Conservation (phyloP, 1,140 invertebrate genomes). For the Doryteuthis pealeii region DNA sequence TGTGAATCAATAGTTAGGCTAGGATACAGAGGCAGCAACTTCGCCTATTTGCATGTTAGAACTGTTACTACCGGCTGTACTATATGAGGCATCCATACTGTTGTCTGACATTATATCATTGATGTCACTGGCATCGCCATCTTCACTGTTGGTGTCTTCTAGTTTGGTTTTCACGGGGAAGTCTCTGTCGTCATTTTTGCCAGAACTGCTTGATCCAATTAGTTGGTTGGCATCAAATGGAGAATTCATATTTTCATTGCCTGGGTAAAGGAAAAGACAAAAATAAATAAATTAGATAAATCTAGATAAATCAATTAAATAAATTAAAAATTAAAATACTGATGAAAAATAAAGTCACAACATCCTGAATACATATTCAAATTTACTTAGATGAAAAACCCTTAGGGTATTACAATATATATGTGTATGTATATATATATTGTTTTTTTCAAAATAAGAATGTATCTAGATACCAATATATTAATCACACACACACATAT, state of each 20-base stretch:
- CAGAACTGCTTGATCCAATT: not conserved
- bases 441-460: too few relatives aligned
- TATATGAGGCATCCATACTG: not conserved
- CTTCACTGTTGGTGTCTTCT: not conserved
- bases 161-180: not conserved
- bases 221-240: not conserved
- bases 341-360: too few relatives aligned
- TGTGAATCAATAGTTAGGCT: not conserved
- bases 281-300: slow-evolving; percentile 3
- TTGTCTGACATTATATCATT: not conserved
- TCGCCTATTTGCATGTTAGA: not conserved
- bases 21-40: slow-evolving; percentile 1
- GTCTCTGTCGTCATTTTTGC: not conserved
- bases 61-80: not conserved
- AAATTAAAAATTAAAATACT: not conserved
- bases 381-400: too few relatives aligned
- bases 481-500: too few relatives aligned
- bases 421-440: too few relatives aligned
- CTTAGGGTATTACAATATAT: too few relatives aligned
- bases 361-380: too few relatives aligned
- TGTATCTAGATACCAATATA: too few relatives aligned
- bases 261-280: not conserved
- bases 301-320: not conserved
- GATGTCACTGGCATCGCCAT: not conserved
- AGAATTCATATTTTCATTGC: not conserved